Evolutionary conservation across 2,888 invertebrate genomes (phyloP).

Genomic region (Emmelina monodactyla): DNA sequence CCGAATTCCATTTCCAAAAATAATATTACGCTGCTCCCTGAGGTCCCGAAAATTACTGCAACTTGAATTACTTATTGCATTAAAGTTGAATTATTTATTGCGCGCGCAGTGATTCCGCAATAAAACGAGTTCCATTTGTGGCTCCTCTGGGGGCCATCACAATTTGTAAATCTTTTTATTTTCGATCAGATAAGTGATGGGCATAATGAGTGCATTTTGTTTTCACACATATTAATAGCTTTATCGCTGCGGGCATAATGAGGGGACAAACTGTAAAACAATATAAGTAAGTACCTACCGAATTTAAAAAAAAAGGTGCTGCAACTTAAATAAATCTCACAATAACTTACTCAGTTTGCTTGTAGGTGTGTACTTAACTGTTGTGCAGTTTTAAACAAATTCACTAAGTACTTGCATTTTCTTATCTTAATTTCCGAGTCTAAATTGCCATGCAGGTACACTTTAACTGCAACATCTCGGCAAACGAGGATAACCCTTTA

Average conservation of each 20-base stretch:
- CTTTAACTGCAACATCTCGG: not conserved
- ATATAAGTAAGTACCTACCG: too few relatives aligned
- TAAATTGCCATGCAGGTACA: not conserved
- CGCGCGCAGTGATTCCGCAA: not conserved
- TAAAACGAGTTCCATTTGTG: not conserved
- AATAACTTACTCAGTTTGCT: too few relatives aligned
- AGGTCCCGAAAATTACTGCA: too few relatives aligned
- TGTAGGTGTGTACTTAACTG: too few relatives aligned
- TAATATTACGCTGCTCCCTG: too few relatives aligned
- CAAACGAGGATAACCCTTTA: not conserved
- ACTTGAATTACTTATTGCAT: not conserved
- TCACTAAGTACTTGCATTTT: too few relatives aligned
- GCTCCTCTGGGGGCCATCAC: not conserved
- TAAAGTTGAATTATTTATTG: not conserved
- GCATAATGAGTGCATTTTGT: not conserved
- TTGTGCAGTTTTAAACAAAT: too few relatives aligned
- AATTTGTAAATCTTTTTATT: not conserved
- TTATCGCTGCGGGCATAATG: not conserved
- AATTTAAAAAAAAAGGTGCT: too few relatives aligned
- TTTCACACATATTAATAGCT: not conserved
- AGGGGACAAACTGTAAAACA: not conserved
- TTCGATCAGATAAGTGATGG: not conserved
- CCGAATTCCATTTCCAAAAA: too few relatives aligned
- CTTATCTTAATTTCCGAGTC: not conserved
- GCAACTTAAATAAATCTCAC: too few relatives aligned